Evolutionary conservation across 2,113 vertebrate genomes (phyloP).

Genomic region (Vulpes lagopus): DNA sequence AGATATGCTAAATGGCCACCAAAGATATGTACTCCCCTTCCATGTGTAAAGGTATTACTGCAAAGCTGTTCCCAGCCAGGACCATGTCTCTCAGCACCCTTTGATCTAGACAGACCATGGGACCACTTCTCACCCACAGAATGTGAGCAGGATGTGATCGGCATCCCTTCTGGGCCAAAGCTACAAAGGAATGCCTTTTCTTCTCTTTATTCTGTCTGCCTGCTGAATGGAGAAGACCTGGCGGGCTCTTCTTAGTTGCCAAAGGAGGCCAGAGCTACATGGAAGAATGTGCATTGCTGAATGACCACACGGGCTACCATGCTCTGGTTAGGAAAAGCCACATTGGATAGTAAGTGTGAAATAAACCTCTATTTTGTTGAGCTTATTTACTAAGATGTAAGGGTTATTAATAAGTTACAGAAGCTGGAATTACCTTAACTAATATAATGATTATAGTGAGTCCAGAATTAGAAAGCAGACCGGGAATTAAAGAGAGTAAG

Average conservation of each 20-base stretch:
- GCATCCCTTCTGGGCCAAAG: not conserved
- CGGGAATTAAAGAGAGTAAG: not conserved
- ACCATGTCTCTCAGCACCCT: not conserved
- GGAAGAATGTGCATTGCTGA: not conserved
- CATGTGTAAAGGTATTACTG: not conserved
- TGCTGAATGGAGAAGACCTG: not conserved
- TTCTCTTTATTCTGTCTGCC: not conserved
- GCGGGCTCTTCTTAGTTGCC: not conserved
- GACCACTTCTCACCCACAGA: not conserved
- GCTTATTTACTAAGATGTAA: not conserved
- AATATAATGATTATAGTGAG: not conserved
- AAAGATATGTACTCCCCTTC: not conserved
- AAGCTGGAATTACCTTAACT: not conserved
- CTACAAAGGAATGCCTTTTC: not conserved
- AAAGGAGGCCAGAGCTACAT: not conserved
- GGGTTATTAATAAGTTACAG: not conserved
- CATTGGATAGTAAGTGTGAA: not conserved
- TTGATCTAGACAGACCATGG: not conserved
- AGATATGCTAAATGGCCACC: not conserved
- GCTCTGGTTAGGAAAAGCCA: not conserved
- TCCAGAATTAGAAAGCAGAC: not conserved
- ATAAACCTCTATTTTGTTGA: not conserved
- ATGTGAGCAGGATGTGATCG: not conserved
- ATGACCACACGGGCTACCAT: not conserved
- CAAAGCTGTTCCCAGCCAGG: not conserved